These are phyloP conservation scores for Cygnus atratus DNA, from an alignment of 2,113 vertebrate species.

Conservation along the genomic window DNA sequence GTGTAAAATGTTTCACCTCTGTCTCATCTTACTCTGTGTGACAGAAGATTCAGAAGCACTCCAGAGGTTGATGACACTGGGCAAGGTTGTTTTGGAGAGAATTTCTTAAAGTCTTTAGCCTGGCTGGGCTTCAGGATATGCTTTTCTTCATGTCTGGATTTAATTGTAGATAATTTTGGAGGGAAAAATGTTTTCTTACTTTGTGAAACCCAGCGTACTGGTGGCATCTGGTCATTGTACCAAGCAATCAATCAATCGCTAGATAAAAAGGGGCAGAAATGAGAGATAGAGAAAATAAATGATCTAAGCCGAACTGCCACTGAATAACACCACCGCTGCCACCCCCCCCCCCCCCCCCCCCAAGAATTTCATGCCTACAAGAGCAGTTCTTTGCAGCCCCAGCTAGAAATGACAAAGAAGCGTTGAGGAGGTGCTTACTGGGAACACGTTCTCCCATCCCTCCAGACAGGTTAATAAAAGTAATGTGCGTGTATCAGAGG, in stretches of 20 bases:
- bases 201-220: neutral
- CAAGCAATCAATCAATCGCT: slow-evolving; percentile 27
- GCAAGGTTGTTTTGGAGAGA: neutral
- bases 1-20: neutral
- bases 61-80: neutral
- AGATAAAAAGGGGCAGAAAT: slow-evolving; percentile 24
- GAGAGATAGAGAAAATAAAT: neutral
- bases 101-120: neutral
- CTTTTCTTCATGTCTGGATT: slow-evolving; percentile 14
- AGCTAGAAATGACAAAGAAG: neutral
- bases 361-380: neutral
- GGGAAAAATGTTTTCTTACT: neutral
- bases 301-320: neutral
- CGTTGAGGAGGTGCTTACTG: neutral
- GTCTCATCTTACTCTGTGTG: neutral
- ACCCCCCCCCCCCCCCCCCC: fast-evolving
- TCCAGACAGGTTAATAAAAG: neutral
- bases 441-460: neutral
- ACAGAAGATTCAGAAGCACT: neutral
- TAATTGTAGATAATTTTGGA: slow-evolving; percentile 35
- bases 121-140: neutral
- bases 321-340: fast-evolving
- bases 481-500: neutral
- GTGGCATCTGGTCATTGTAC: slow-evolving; percentile 38
- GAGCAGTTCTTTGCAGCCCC: neutral